phyloP scores from a whole-genome alignment of 2,113 vertebrate genomes.

The Pelvicachromis taeniatus region DNA sequence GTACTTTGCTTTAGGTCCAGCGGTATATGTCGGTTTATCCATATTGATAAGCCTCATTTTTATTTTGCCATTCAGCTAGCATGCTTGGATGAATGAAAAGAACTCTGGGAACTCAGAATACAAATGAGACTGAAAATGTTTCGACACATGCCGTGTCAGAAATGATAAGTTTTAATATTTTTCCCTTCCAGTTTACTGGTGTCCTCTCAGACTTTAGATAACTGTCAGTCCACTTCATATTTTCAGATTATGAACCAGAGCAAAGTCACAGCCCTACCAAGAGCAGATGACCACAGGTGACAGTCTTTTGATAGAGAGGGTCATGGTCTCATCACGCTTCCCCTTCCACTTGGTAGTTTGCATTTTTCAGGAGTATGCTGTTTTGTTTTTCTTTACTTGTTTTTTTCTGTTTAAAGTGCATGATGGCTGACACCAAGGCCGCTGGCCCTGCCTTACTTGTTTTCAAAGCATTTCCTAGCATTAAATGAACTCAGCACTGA shows the following conservation, averaged over 20 bases:
- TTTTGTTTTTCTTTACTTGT: not conserved
- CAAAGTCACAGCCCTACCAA: not conserved
- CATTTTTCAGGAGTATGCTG: not conserved
- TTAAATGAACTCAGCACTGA: not conserved
- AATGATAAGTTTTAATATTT: constrained; percentile 44
- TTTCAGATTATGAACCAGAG: constrained; percentile 7
- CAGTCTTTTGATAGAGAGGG: constrained; percentile 49
- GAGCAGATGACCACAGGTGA: constrained; percentile 29
- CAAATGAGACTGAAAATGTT: constrained; percentile 45
- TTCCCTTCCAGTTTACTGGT: not conserved
- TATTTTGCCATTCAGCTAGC: constrained; percentile 42
- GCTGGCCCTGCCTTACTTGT: constrained; percentile 25
- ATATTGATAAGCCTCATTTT: constrained; percentile 39
- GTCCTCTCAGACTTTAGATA: not conserved
- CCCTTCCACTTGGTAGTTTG: not conserved
- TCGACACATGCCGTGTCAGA: constrained; percentile 32
- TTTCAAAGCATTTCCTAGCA: constrained; percentile 30
- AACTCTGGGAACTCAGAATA: constrained; percentile 43
- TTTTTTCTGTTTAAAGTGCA: not conserved
- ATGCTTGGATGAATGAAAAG: constrained; percentile 43
- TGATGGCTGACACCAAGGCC: constrained; percentile 30
- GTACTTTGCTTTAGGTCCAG: constrained; percentile 33
- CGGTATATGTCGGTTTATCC: constrained; percentile 28
- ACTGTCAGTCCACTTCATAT: constrained; percentile 37
- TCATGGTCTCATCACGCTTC: constrained; percentile 8